These are phyloP conservation scores for Lepidothrix coronata DNA, from an alignment of 2,113 vertebrate species.

Conservation along the genomic window DNA sequence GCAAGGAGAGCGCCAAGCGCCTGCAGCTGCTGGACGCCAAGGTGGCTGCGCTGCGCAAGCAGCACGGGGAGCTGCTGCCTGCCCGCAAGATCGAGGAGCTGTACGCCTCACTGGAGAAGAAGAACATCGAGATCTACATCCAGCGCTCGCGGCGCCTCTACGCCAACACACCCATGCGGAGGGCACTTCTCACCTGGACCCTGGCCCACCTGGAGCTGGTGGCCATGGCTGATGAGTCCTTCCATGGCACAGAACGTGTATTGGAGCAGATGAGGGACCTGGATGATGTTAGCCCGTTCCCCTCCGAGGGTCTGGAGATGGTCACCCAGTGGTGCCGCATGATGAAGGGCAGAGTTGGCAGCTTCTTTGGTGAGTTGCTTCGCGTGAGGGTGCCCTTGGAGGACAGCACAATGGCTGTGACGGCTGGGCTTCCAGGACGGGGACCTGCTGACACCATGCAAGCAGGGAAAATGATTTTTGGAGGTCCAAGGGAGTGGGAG, in stretches of 20 bases:
- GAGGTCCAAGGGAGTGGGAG: background rate
- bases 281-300: constrained; percentile 87
- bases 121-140: constrained; percentile 98
- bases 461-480: background rate
- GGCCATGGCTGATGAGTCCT: constrained; percentile 84
- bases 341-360: constrained; percentile 84
- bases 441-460: background rate
- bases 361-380: constrained; percentile 86
- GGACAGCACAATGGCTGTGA: accelerated
- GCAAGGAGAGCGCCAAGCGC: constrained; percentile 94
- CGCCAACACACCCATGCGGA: constrained; percentile 93
- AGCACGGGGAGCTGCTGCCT: constrained; percentile 93
- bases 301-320: constrained; percentile 86
- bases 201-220: constrained; percentile 86
- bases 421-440: background rate
- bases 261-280: constrained; percentile 88
- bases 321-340: constrained; percentile 94
- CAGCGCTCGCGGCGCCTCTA: constrained; percentile 95
- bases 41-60: constrained; percentile 91
- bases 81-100: constrained; percentile 98
- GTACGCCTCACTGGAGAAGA: constrained; percentile 93
- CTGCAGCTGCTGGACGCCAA: constrained; percentile 91
- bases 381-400: background rate
- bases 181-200: constrained; percentile 93
- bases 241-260: constrained; percentile 86